Conservation (phyloP, 2,888 invertebrate species). For the Chironomus riparius region DNA sequence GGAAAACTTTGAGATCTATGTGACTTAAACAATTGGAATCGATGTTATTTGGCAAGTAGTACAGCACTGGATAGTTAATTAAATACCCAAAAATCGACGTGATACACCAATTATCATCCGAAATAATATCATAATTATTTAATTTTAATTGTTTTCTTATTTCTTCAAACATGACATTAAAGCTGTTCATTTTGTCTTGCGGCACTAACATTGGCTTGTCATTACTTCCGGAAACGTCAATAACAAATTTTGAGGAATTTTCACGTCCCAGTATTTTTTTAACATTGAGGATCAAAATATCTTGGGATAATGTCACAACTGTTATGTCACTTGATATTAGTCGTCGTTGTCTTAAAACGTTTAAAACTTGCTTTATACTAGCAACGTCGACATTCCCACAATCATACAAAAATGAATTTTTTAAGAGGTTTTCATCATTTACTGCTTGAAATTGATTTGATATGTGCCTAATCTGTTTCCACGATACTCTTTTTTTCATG, state of each 20-base stretch:
- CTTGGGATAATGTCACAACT: background rate
- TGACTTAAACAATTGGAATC: conserved; percentile 28
- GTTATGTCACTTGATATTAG: background rate
- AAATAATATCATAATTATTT: background rate
- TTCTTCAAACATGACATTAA: background rate
- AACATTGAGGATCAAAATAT: conserved; percentile 17
- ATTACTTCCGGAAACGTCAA: conserved; percentile 4
- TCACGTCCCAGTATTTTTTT: background rate
- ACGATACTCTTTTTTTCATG: background rate
- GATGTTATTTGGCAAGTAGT: conserved; percentile 32
- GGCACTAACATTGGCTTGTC: background rate
- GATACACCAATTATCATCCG: conserved; percentile 32
- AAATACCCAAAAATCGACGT: conserved; percentile 35
- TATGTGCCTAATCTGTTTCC: background rate
- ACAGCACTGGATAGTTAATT: conserved; percentile 36
- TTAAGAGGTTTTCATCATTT: background rate
- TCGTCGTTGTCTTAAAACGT: background rate
- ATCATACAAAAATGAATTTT: conserved; percentile 12
- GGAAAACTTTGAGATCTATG: conserved; percentile 28
- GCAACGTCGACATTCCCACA: background rate
- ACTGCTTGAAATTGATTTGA: background rate
- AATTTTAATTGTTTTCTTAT: background rate
- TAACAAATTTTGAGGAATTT: background rate
- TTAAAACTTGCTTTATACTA: background rate
- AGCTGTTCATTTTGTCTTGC: background rate